Conservation (phyloP, 1,140 invertebrate genomes). For the Phenacoccus solenopsis region DNA sequence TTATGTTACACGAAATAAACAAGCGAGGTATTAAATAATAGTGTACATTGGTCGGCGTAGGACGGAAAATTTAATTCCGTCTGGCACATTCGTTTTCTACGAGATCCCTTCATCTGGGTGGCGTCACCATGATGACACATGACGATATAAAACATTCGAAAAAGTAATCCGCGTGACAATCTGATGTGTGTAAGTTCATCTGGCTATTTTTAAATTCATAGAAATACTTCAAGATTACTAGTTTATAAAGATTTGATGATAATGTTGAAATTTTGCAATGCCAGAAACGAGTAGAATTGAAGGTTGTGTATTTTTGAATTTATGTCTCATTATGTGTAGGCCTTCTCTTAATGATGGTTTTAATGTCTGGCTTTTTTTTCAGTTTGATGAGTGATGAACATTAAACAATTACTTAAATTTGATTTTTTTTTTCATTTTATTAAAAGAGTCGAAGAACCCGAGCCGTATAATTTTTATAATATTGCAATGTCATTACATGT, state of each 20-base stretch:
- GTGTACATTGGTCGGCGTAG: neutral
- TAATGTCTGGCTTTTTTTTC: no score
- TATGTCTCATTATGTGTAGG: no score
- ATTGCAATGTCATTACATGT: no score
- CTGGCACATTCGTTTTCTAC: neutral
- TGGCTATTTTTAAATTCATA: neutral
- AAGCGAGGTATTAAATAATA: neutral
- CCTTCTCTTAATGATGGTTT: no score
- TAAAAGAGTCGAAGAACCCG: no score
- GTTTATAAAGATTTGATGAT: neutral
- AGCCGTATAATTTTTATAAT: no score
- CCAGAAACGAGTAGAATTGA: neutral
- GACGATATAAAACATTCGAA: neutral
- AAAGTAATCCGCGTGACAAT: neutral
- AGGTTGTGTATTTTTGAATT: neutral
- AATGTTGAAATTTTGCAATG: neutral
- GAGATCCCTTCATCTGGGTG: neutral
- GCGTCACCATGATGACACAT: neutral
- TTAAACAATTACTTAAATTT: no score
- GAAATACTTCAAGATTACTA: neutral
- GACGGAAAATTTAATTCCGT: neutral
- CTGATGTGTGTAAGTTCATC: neutral
- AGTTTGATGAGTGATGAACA: no score
- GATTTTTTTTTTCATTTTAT: no score
- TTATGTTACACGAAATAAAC: neutral